A percentile compares a stretch with the other conserved stretches of the same genome.
phyloP scores from a whole-genome alignment of 2,888 invertebrate species.

The Drosophila paranaensis region DNA sequence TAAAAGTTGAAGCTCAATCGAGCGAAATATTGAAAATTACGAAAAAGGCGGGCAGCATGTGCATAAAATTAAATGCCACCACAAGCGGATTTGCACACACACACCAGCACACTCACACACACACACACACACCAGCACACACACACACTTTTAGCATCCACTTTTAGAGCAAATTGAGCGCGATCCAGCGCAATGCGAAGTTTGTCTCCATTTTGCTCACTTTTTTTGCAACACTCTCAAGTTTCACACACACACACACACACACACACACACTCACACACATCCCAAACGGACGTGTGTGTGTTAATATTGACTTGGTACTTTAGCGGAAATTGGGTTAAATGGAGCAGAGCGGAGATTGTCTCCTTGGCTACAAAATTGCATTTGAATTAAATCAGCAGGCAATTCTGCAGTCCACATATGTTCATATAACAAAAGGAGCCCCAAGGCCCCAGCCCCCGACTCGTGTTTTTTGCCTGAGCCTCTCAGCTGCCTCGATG shows the following conservation, averaged over 20 bases:
- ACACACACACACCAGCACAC: neutral
- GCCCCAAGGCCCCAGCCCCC: neutral
- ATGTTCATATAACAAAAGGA: slow-evolving; percentile 4
- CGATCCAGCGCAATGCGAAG: slow-evolving; percentile 46
- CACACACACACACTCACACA: slow-evolving; percentile 4
- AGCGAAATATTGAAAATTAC: slow-evolving; percentile 65
- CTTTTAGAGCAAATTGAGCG: slow-evolving; percentile 59
- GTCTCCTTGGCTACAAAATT: slow-evolving; percentile 57
- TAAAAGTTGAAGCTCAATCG: slow-evolving; percentile 43
- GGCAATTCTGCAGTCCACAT: slow-evolving; percentile 61
- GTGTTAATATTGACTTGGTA: slow-evolving; percentile 65
- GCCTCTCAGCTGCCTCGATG: slow-evolving; percentile 17
- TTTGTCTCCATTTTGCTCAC: slow-evolving; percentile 33
- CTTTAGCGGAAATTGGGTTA: slow-evolving; percentile 65
- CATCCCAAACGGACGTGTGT: slow-evolving; percentile 18
- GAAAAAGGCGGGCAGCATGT: slow-evolving; percentile 43
- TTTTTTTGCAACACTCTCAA: slow-evolving; percentile 49
- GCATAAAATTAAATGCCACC: slow-evolving; percentile 63
- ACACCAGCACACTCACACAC: slow-evolving; percentile 5
- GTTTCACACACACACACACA: slow-evolving; percentile 14
- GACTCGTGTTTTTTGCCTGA: neutral
- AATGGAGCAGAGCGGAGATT: slow-evolving; percentile 67
- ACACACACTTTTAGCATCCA: slow-evolving; percentile 21
- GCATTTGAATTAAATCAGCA: slow-evolving; percentile 68
- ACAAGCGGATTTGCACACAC: slow-evolving; percentile 20